Conservation (phyloP, 2,113 vertebrate species). For the Verasper variegatus region DNA sequence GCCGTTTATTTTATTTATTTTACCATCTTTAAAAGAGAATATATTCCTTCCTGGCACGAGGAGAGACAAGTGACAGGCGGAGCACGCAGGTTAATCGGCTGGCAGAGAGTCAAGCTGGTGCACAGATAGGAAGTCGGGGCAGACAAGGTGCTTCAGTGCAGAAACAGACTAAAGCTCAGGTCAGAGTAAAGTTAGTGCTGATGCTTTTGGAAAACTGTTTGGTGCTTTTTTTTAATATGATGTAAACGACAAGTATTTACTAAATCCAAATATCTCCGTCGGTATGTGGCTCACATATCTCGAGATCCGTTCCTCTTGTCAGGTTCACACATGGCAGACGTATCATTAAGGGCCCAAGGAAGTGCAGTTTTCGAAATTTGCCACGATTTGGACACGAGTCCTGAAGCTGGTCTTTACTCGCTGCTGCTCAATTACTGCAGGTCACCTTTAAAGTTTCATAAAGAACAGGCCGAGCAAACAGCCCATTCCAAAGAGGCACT, state of each 20-base stretch:
- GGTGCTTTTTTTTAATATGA: not conserved
- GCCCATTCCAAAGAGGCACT: too few species aligned
- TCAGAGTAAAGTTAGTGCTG: not conserved
- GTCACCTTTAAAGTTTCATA: too few species aligned
- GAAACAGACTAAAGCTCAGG: conserved; percentile 15
- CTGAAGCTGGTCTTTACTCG: too few species aligned
- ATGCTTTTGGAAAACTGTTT: conserved; percentile 5
- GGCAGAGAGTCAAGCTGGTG: conserved; percentile 29
- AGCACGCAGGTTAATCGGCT: conserved; percentile 21
- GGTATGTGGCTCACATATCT: too few species aligned
- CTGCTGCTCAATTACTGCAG: too few species aligned
- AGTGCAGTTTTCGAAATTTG: too few species aligned
- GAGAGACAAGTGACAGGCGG: conserved; percentile 18
- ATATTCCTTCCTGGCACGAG: not conserved
- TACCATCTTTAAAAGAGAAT: not conserved
- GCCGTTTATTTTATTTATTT: not conserved
- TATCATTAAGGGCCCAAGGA: too few species aligned
- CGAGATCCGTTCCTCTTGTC: too few species aligned
- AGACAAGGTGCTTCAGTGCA: conserved; percentile 16
- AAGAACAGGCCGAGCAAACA: too few species aligned
- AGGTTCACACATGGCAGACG: too few species aligned
- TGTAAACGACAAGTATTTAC: not conserved
- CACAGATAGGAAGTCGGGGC: conserved; percentile 25
- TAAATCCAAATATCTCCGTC: too few species aligned
- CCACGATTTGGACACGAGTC: too few species aligned